A percentile compares a stretch with the other conserved stretches of the same genome.
phyloP scores from a whole-genome alignment of 2,797 vertebrate species.

The Psittacula derbiana region DNA sequence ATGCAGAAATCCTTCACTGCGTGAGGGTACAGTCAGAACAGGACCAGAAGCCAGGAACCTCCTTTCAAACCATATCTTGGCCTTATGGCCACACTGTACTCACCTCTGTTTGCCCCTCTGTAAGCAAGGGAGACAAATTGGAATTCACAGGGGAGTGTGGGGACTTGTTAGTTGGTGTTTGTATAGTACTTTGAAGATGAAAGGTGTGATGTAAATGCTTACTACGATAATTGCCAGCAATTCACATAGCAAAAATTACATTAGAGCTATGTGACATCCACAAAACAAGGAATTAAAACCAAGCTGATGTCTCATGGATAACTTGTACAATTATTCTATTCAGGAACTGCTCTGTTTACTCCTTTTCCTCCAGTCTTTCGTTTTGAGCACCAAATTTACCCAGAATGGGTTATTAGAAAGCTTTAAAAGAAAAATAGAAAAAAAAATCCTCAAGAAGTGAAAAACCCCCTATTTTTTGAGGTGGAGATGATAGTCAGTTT shows the following conservation, averaged over 20 bases:
- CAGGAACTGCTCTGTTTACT: background rate
- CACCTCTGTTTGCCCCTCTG: background rate
- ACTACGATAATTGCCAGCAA: background rate
- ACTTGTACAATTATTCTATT: background rate
- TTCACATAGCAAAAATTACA: background rate
- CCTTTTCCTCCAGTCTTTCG: background rate
- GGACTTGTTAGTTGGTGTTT: background rate
- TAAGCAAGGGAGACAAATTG: background rate
- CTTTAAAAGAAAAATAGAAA: background rate
- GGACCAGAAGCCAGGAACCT: background rate
- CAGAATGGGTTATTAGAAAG: background rate
- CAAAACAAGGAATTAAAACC: background rate
- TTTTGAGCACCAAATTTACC: background rate
- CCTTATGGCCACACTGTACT: background rate
- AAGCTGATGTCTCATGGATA: background rate
- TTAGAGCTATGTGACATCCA: background rate
- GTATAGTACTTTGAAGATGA: background rate
- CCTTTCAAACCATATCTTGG: background rate
- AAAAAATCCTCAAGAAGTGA: background rate
- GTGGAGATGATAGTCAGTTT: background rate
- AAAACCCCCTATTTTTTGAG: background rate
- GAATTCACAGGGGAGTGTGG: background rate
- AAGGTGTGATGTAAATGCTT: background rate
- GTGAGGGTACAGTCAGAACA: background rate
- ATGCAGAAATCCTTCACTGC: background rate